Conservation (phyloP, 2,888 invertebrate species). For the Xylota segnis region DNA sequence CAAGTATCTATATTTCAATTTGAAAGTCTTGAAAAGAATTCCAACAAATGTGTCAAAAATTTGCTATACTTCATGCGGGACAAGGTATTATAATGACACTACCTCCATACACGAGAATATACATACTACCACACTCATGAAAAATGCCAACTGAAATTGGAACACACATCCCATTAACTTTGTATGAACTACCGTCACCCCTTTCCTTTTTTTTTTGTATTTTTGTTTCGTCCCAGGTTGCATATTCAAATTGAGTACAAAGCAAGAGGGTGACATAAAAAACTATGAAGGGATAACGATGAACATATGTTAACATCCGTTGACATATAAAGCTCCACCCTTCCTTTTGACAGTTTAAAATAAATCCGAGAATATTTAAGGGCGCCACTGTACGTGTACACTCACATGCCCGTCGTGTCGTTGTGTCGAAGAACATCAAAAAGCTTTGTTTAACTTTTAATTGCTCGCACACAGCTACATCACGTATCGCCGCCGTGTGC, state of each 20-base stretch:
- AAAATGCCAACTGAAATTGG: constrained; percentile 34
- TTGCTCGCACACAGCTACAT: constrained; percentile 40
- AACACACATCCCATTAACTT: constrained; percentile 44
- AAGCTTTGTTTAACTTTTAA: constrained; percentile 67
- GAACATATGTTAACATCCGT: constrained; percentile 30
- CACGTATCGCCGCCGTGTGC: too few species aligned
- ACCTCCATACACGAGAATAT: background rate
- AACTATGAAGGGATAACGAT: constrained; percentile 23
- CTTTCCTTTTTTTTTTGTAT: background rate
- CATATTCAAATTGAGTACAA: constrained; percentile 39
- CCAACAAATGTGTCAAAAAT: background rate
- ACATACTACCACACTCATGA: background rate
- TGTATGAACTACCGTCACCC: constrained; percentile 13
- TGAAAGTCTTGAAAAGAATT: too few species aligned
- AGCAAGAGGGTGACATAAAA: background rate
- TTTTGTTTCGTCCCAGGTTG: constrained; percentile 16
- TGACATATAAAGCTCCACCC: constrained; percentile 22
- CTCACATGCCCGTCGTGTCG: constrained; percentile 22
- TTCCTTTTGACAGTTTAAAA: constrained; percentile 51
- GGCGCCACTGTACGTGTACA: constrained; percentile 26
- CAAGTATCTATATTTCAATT: too few species aligned
- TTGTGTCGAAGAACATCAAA: constrained; percentile 57
- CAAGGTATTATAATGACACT: background rate
- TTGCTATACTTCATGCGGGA: background rate
- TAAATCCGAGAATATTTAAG: constrained; percentile 58